A percentile compares a stretch with the other conserved stretches of the same genome.
phyloP scores from a whole-genome alignment of 53 echinoderm and acorn worm species.

The Hippasteria phrygiana region DNA sequence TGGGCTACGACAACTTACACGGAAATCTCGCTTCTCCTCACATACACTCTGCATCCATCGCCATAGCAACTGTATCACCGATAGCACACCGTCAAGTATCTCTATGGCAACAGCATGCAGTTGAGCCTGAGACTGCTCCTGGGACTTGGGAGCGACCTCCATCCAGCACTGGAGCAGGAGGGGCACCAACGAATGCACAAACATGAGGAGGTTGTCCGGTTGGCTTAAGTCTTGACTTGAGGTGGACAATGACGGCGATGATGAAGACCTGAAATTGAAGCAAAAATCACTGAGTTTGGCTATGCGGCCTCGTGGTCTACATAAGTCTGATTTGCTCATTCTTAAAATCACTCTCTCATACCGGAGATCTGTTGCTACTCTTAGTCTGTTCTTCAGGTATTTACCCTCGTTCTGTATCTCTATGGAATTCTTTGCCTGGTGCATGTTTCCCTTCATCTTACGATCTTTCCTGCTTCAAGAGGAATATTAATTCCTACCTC shows the following conservation, averaged over 20 bases:
- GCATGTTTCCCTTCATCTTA: no score
- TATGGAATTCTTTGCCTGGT: no score
- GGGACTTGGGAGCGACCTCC: slow-evolving; percentile 76
- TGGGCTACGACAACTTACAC: slow-evolving; percentile 39
- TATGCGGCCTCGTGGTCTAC: no score
- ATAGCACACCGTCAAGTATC: slow-evolving; percentile 78
- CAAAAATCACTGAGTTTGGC: neutral
- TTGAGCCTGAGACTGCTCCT: slow-evolving; percentile 7
- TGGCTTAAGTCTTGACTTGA: slow-evolving; percentile 24
- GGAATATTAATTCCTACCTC: no score
- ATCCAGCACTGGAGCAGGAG: slow-evolving; percentile 89
- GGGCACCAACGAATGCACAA: slow-evolving; percentile 79
- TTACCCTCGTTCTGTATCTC: no score
- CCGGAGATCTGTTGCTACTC: no score
- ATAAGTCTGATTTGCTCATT: no score
- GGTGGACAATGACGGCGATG: slow-evolving; percentile 23
- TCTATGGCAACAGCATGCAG: slow-evolving; percentile 65
- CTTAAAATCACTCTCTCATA: no score
- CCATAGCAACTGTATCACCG: slow-evolving; percentile 73
- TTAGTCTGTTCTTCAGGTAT: no score
- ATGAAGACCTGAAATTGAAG: neutral
- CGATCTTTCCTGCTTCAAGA: no score
- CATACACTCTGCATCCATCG: slow-evolving; percentile 69
- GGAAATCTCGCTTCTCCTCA: slow-evolving; percentile 47
- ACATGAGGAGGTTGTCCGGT: slow-evolving; percentile 60